Base-by-base conservation (phyloP, 1,140 invertebrate genomes). In the Drosophila saltans region DNA sequence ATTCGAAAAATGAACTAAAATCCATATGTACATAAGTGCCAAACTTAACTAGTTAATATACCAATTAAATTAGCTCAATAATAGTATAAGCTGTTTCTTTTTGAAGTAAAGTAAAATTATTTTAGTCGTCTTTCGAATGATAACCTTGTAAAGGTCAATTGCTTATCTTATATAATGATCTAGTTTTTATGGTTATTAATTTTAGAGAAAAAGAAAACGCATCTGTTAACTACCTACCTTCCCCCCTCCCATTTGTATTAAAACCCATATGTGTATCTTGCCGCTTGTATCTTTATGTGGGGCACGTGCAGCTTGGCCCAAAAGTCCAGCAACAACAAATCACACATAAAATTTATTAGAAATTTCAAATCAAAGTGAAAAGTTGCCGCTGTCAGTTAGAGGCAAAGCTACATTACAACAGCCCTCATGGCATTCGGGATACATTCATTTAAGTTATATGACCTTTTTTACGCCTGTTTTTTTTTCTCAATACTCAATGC, bases 341-440 rank as follows among this genome's bases (percentile, higher is more conserved):
- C 83, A 80, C 83, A 86, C 83, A 86, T 88, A 83, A 88, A 86
- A 88, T 86, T 83, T 86, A 86, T 86, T 86, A 86, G 80, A 86
- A 86, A 86, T 88, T 86, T 86, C 76, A 78, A 89, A 86, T 86
- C 83, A 83, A 86, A 77, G 83, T 86, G 83, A 86, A 88, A 88
- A 88, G 76, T 78, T 69, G 75, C 83, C 84, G 83, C 80, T 86
- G 83, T 86, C 83, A 88, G 59, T 41, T 76, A 62, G 11, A 43
- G 66, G 62, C 62, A 39, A 52, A 62, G n/a, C 57, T 40, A 45
- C 59, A 36, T 40, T 40, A 58, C 58, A 43, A 62, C 60, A 71
- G 48, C 8, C 40, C 21, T 40, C 24, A 64, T 43, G 41, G 30
- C 26, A 45, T 65, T 10, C 30, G 45, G 30, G 41, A 64, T 58